phyloP scores from a whole-genome alignment of 1,140 invertebrate species.

The Hyposmocoma kahamanoa region DNA sequence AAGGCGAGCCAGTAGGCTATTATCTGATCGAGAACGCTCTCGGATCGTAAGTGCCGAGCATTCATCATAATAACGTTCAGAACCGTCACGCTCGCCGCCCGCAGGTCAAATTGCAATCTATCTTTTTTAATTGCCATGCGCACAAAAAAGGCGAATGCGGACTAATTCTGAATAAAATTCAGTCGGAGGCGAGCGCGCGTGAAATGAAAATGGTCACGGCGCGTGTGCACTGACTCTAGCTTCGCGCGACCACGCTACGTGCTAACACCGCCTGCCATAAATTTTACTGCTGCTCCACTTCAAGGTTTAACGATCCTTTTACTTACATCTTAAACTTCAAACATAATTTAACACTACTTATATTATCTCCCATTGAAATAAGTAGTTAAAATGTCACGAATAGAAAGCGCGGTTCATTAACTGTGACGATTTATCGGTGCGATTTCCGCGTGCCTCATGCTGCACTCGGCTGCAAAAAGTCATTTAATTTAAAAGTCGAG shows the following conservation, averaged over 20 bases:
- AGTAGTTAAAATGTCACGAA: too few species aligned
- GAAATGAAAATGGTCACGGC: conserved; percentile 38
- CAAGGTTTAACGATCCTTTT: conserved; percentile 51
- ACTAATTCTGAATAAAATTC: conserved; percentile 46
- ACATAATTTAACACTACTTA: too few species aligned
- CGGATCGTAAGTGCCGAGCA: conserved; percentile 36
- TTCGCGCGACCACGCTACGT: conserved; percentile 11
- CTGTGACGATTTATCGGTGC: conserved; percentile 36
- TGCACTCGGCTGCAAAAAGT: conserved; percentile 35
- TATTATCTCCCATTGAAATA: too few species aligned
- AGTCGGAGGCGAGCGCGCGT: conserved; percentile 47
- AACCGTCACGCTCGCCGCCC: conserved; percentile 55
- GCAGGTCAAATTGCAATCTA: conserved; percentile 67
- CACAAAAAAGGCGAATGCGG: conserved; percentile 41
- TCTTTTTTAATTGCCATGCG: conserved; percentile 66
- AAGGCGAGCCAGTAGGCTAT: conserved; percentile 30
- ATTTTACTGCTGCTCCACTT: conserved; percentile 58
- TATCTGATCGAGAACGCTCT: conserved; percentile 57
- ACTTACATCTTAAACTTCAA: too few species aligned
- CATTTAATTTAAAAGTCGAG: conserved; percentile 35
- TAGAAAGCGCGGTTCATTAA: conserved; percentile 40
- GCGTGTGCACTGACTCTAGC: conserved; percentile 26
- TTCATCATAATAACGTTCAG: conserved; percentile 61
- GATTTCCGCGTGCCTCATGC: conserved; percentile 35
- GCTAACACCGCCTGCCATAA: conserved; percentile 32